Evolutionary conservation across 2,888 invertebrate species (phyloP), one percentile per base, ranked within the genome.

Genomic region (Andrena dorsata): DNA sequence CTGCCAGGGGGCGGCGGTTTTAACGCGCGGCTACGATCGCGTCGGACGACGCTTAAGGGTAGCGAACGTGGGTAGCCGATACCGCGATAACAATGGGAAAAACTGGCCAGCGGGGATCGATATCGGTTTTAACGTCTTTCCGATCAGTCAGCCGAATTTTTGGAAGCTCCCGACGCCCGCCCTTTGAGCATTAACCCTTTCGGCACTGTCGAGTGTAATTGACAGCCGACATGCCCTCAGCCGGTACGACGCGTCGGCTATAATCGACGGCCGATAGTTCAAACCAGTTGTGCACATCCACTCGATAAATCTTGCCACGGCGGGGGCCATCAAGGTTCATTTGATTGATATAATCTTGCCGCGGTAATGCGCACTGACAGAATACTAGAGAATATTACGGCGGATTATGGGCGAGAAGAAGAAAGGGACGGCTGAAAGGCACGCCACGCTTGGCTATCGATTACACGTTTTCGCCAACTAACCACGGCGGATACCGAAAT

Each of bases 191-290:
- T 56, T 72, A 71, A 71, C 60, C 71, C 78, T 72, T 80, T 77
- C 61, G 53, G 51, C 13, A 63, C 35, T 61, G 66, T 68, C 51
- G 58, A 60, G 23, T 66, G 80, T 78, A 78, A 78, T 71, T 80
- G 80, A 72, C 80, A 78, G 78, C 61, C 49, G 78, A 78, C 78
- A 72, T 66, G 71, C 71, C 65, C 61, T 71, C 65, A 5, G 28
- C 16, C 66, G 65, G 13, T 32, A 61, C 26, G 53, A 80, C 60
- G 70, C 61, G 71, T 63, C 78, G 41, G n/a, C 47, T 20, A 56
- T 58, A 80, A 78, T 80, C 60, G 78, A 66, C 23, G 58, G 28
- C 23, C 7, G 60, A 78, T 78, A 41, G 30, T 51, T 53, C 51
- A 30, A 80, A 78, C 76, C 60, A 28, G 49, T 23, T 60, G 26